Evolutionary conservation across 2,888 invertebrate species (phyloP).

Genomic region (Gasteruption jaculator): DNA sequence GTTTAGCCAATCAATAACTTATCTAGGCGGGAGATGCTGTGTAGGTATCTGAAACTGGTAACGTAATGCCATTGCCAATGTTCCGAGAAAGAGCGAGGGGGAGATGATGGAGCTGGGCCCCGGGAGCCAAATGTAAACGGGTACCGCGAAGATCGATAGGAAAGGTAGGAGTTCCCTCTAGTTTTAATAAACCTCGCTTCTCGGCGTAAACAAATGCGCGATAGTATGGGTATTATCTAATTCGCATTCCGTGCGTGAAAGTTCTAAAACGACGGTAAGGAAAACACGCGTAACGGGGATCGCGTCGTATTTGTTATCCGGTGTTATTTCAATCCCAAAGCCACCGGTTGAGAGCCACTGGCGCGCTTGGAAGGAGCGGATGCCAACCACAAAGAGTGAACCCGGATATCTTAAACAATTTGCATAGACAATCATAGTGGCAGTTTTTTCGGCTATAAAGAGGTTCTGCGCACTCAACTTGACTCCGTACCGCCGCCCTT

Average conservation of each 20-base stretch:
- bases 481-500: constrained; percentile 28
- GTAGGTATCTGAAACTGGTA: constrained; percentile 31
- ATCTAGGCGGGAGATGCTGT: constrained; percentile 31
- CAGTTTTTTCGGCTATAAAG: constrained; percentile 50
- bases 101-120: constrained; percentile 9
- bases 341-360: constrained; percentile 12
- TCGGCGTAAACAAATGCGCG: too few species aligned
- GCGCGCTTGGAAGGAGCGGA: too few species aligned
- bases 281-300: too few species aligned
- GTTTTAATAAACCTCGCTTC: constrained; percentile 31
- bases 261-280: too few species aligned
- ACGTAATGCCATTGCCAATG: constrained; percentile 28
- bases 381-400: too few species aligned
- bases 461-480: constrained; percentile 40
- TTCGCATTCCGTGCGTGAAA: too few species aligned
- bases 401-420: constrained; percentile 51
- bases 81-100: constrained; percentile 10
- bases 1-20: constrained; percentile 35
- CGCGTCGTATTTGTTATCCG: too few species aligned
- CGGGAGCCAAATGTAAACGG: constrained; percentile 24
- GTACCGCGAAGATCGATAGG: constrained; percentile 27
- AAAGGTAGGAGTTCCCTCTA: too few species aligned
- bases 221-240: too few species aligned
- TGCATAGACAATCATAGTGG: constrained; percentile 52
- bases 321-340: neutral